These are phyloP conservation scores for Alentia gelatinosa DNA, from an alignment of 2,888 invertebrate species.

Conservation along the genomic window DNA sequence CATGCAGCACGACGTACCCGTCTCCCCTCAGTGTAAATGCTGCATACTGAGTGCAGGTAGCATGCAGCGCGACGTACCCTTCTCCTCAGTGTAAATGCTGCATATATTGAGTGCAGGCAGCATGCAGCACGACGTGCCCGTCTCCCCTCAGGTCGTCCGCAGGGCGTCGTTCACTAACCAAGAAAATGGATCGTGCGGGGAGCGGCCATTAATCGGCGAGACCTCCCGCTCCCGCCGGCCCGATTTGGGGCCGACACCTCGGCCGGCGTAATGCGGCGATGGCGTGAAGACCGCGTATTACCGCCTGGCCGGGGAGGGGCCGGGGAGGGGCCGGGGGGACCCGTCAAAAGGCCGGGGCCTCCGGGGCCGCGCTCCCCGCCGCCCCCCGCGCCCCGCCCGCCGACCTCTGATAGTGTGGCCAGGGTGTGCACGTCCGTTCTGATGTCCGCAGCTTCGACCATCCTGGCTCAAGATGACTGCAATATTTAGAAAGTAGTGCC, in stretches of 20 bases:
- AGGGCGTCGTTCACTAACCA: background rate
- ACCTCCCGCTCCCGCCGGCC: background rate
- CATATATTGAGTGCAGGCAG: too few species aligned
- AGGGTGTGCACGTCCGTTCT: too few species aligned
- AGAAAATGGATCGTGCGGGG: background rate
- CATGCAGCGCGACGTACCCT: too few species aligned
- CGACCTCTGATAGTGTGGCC: background rate
- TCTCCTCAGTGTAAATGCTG: too few species aligned
- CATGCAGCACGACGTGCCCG: too few species aligned
- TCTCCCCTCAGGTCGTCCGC: too few species aligned
- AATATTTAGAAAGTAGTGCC: background rate
- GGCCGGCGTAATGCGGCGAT: background rate
- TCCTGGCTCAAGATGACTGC: background rate
- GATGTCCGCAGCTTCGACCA: too few species aligned
- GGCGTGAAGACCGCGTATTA: constrained; percentile 10
- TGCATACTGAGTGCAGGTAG: too few species aligned
- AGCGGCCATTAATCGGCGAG: background rate
- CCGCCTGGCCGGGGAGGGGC: background rate
- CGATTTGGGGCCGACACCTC: background rate
- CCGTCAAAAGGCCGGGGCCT: background rate
- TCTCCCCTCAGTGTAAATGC: too few species aligned
- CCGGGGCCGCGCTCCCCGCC: background rate
- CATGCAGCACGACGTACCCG: too few species aligned
- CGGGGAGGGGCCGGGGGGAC: background rate
- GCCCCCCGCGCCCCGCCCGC: background rate